Base-by-base conservation (phyloP, 1,140 invertebrate species). In the Hestina assimilis region DNA sequence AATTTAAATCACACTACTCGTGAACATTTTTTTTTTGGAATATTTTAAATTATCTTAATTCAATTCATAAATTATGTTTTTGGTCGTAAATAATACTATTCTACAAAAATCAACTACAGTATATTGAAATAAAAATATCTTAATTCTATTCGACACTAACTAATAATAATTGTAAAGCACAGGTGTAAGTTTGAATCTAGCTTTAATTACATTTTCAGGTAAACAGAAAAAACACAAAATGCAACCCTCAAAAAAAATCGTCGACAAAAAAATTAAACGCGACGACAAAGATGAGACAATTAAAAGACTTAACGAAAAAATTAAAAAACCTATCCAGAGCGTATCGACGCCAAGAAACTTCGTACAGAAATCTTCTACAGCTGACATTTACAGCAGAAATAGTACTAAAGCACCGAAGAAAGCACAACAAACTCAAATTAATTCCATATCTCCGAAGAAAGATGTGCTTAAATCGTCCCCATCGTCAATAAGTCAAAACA, bases 311-410 rank as follows among this genome's bases (percentile, higher is more conserved):
- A 78, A 83, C 5, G 79, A 85, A 15, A 82, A 75, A 65, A 11
- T 52, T 9, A 84, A 81, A 48, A 83, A 65, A 47, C 61, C n/a
- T 4, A 9, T 59, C 0, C 56, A 72, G 50, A 68, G 45, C 17
- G 56, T 69, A 1, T 63, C 72, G 0, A 85, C 82, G 1, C 77
- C 84, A 12, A 55, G 82, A 12, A 74, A 52, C 50, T 81, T 59
- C 14, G 4, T 75, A 6, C 70, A 75, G 46, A 83, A 83, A 33
- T 65, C 78, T 3, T 59, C 72, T 0, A 53, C 82, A 1, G 61
- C 72, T 3, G 82, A 87, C 57, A 84, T 87, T 58, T 87, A 87
- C 24, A 59, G 58, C 46, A 75, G 48, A 71, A 69, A 59, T 29
- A 15, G 19, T 19, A 23, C 47, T 0, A 76, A 71, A 64, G 68